Conservation (phyloP, 1,140 invertebrate species). For the Tyrophagus putrescentiae region DNA sequence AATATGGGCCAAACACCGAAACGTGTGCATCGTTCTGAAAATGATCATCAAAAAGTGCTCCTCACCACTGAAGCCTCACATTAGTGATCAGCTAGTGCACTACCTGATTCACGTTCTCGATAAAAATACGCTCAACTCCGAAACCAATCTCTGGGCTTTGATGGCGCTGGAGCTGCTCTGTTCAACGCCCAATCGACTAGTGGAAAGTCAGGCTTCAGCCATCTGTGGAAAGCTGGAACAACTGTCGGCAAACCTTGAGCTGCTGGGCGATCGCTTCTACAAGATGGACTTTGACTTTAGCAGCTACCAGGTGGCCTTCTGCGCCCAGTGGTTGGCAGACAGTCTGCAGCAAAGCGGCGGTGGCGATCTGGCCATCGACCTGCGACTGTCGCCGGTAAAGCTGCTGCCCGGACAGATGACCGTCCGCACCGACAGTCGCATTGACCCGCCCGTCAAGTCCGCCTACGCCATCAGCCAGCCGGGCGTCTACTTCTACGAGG, state of each 20-base stretch:
- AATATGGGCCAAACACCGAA: too few relatives aligned
- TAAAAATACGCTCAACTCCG: not conserved
- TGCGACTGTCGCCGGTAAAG: not conserved
- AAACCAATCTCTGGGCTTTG: not conserved
- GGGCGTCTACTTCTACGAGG: not conserved
- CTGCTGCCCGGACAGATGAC: not conserved
- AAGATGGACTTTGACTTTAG: conserved; percentile 5
- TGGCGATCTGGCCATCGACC: too few relatives aligned
- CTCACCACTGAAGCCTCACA: not conserved
- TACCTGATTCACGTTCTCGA: not conserved
- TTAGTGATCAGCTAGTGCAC: not conserved
- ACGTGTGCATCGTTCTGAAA: too few relatives aligned
- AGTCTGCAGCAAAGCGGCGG: not conserved
- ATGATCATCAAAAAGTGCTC: not conserved
- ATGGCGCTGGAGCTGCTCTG: not conserved
- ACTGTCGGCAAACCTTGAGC: not conserved
- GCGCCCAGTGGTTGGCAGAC: not conserved
- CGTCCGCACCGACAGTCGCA: not conserved
- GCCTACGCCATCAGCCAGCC: not conserved
- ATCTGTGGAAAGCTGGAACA: not conserved
- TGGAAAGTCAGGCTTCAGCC: not conserved
- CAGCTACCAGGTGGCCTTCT: not conserved
- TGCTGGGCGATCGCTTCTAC: not conserved
- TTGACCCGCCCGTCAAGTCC: not conserved
- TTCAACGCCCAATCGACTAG: not conserved